Evolutionary conservation across 1,140 invertebrate genomes (phyloP).

Genomic region (Metopolophium dirhodum): DNA sequence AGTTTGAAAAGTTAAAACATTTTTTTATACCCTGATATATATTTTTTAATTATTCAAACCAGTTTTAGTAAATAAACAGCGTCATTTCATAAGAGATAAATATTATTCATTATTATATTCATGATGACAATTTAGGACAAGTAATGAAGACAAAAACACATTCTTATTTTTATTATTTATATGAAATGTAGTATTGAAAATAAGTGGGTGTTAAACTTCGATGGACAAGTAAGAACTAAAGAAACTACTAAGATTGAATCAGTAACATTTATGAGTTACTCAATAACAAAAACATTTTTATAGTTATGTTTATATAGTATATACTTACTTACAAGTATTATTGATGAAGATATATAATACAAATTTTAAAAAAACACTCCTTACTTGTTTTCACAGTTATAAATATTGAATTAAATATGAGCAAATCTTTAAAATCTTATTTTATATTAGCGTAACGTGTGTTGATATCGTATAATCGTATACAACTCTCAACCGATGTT

Average conservation of each 20-base stretch:
- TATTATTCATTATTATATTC: not conserved
- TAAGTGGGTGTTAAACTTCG: too few species aligned
- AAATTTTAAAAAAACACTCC: too few species aligned
- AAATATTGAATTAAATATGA: not conserved
- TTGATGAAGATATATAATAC: too few species aligned
- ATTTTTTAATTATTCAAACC: not conserved
- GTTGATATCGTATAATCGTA: not conserved
- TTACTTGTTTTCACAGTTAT: too few species aligned
- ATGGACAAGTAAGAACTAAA: too few species aligned
- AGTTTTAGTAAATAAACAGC: not conserved
- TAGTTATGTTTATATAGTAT: too few species aligned
- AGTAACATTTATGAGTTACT: too few species aligned
- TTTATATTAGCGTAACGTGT: not conserved
- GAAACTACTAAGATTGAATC: too few species aligned
- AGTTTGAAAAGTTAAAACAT: not conserved
- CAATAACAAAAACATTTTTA: too few species aligned
- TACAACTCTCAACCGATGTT: not conserved
- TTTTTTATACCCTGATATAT: not conserved
- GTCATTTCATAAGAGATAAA: not conserved
- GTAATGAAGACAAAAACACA: not conserved
- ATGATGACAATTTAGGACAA: not conserved
- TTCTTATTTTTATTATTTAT: too few species aligned
- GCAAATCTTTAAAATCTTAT: not conserved
- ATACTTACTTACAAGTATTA: too few species aligned
- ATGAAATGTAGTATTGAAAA: too few species aligned